phyloP scores from a whole-genome alignment of 2,797 vertebrate genomes.

The Sphaeramia orbicularis region DNA sequence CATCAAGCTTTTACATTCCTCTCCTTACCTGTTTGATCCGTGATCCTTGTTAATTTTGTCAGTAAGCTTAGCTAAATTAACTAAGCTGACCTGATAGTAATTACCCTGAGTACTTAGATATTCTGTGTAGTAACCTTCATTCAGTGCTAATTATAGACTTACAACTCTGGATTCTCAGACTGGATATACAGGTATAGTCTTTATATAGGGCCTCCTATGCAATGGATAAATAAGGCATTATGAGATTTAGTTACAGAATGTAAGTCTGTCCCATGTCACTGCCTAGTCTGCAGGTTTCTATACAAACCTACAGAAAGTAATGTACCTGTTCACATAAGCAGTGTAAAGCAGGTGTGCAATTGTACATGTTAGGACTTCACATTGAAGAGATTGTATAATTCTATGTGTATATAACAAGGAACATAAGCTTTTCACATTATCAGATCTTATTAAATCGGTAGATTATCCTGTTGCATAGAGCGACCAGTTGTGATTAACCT shows the following conservation, averaged over 20 bases:
- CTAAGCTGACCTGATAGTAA: slow-evolving; percentile 53
- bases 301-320: background rate
- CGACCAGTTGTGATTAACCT: no score
- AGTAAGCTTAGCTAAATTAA: slow-evolving; percentile 44
- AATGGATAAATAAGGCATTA: slow-evolving; percentile 29
- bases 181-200: slow-evolving; percentile 52
- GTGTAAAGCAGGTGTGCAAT: background rate
- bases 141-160: slow-evolving; percentile 74
- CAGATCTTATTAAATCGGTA: background rate
- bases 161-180: slow-evolving; percentile 66
- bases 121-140: slow-evolving; percentile 56
- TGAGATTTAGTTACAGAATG: slow-evolving; percentile 35
- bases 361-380: background rate
- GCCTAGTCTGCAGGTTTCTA: background rate
- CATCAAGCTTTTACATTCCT: slow-evolving; percentile 19
- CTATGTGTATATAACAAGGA: slow-evolving; percentile 4
- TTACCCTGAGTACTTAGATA: slow-evolving; percentile 61
- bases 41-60: slow-evolving; percentile 44
- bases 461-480: background rate
- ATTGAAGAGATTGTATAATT: background rate
- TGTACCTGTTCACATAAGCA: background rate
- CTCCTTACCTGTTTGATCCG: slow-evolving; percentile 11
- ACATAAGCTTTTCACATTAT: slow-evolving; percentile 2
- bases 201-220: slow-evolving; percentile 45
- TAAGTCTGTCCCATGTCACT: slow-evolving; percentile 2